These are phyloP conservation scores for Melanaphis sacchari DNA, from an alignment of 1,140 invertebrate species.

Conservation along the genomic window DNA sequence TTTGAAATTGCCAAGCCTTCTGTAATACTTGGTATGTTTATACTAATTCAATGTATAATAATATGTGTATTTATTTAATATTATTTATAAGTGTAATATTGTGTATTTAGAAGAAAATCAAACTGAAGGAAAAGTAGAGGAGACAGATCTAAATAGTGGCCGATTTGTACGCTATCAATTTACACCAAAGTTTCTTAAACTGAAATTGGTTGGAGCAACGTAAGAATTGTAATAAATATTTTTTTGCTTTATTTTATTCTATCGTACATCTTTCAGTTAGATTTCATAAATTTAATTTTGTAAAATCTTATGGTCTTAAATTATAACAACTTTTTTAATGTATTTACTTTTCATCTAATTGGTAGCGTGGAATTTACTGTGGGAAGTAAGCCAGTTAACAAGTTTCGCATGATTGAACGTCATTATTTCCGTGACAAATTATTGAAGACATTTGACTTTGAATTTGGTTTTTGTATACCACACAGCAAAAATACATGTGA, in stretches of 20 bases:
- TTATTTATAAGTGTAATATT: neutral
- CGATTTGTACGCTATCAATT: slow-evolving; percentile 98
- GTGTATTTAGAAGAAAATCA: slow-evolving; percentile 65
- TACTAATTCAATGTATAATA: neutral
- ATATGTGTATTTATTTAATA: neutral
- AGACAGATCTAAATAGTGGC: slow-evolving; percentile 86
- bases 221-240: slow-evolving; percentile 67
- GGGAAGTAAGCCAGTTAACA: slow-evolving; percentile 87
- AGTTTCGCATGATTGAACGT: slow-evolving; percentile 98
- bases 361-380: slow-evolving; percentile 95
- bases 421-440: slow-evolving; percentile 94
- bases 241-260: slow-evolving; percentile 30
- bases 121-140: slow-evolving; percentile 69
- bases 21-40: slow-evolving; percentile 63
- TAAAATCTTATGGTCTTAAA: neutral
- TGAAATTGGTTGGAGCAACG: slow-evolving; percentile 96
- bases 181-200: slow-evolving; percentile 92
- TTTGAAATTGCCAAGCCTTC: slow-evolving; percentile 97
- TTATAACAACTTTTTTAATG: neutral
- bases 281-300: neutral
- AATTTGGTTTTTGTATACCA: slow-evolving; percentile 99
- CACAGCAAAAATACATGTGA: slow-evolving; percentile 97
- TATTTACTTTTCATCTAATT: slow-evolving; percentile 59
- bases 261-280: neutral
- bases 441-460: slow-evolving; percentile 99